These are phyloP conservation scores for Athetis lepigone DNA, from an alignment of 2,888 invertebrate species.

Conservation along the genomic window DNA sequence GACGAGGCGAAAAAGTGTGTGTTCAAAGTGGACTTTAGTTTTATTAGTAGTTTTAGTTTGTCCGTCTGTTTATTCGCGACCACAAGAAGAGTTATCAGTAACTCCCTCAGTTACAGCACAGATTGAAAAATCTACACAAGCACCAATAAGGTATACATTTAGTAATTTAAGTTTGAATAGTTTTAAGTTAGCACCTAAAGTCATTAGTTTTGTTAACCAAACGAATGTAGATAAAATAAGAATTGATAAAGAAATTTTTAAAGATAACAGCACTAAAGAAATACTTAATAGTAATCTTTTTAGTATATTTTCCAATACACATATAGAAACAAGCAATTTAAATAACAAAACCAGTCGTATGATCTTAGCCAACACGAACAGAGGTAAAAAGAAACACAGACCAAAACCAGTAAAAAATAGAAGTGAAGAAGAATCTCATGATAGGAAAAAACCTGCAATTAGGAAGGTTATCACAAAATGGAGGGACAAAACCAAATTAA, in stretches of 20 bases:
- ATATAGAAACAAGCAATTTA: background rate
- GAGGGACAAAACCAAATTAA: constrained; percentile 86
- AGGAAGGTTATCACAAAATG: constrained; percentile 89
- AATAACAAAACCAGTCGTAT: constrained; percentile 63
- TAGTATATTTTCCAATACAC: background rate
- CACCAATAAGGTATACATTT: constrained; percentile 84
- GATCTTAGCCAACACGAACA: constrained; percentile 54
- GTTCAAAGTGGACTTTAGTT: constrained; percentile 86
- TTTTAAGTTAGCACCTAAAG: constrained; percentile 67
- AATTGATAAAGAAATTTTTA: background rate
- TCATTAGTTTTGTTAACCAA: constrained; percentile 67
- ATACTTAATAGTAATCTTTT: background rate
- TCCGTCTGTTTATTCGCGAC: constrained; percentile 80
- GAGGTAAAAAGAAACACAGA: constrained; percentile 62
- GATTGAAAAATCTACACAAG: constrained; percentile 77
- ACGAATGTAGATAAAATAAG: constrained; percentile 8
- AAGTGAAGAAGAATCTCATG: constrained; percentile 35
- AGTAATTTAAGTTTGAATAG: constrained; percentile 64
- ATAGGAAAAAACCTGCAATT: constrained; percentile 77
- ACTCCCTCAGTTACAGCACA: constrained; percentile 67
- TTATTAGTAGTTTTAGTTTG: constrained; percentile 81
- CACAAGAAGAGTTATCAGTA: constrained; percentile 75
- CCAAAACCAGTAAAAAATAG: constrained; percentile 51
- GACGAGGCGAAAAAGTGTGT: constrained; percentile 85
- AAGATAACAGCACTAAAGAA: background rate